Conservation (phyloP, 2,113 vertebrate genomes). For the Trinectes maculatus region DNA sequence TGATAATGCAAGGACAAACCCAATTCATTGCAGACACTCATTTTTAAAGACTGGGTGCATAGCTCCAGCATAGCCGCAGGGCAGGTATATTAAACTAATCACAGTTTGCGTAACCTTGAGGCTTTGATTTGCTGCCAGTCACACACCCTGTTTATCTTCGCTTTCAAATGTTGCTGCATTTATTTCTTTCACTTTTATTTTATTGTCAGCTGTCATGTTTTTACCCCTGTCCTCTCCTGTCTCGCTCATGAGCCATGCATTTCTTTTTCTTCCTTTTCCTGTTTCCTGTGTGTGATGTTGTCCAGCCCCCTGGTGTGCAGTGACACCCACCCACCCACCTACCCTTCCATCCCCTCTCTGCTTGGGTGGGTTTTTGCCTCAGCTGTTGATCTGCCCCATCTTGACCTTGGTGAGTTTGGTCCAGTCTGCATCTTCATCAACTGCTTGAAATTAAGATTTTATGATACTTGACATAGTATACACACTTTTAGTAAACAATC, state of each 20-base stretch:
- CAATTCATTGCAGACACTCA: constrained; percentile 26
- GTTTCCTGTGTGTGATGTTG: constrained; percentile 46
- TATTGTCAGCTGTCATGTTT: constrained; percentile 44
- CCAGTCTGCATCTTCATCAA: constrained; percentile 42
- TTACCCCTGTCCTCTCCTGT: constrained; percentile 39
- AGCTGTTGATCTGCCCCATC: constrained; percentile 48
- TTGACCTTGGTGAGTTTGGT: constrained; percentile 69
- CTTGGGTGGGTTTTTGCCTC: constrained; percentile 50
- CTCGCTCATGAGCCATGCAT: constrained; percentile 48
- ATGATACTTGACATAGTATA: background rate
- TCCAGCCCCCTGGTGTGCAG: constrained; percentile 58
- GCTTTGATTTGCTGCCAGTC: constrained; percentile 45
- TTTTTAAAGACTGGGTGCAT: constrained; percentile 32
- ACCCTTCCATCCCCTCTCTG: constrained; percentile 23
- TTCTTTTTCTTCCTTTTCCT: constrained; percentile 43
- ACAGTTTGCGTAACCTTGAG: constrained; percentile 23
- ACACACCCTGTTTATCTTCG: constrained; percentile 34
- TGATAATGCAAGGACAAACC: constrained; percentile 39
- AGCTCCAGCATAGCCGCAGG: background rate
- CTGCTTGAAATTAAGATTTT: background rate
- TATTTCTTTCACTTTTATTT: constrained; percentile 35
- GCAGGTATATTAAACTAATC: constrained; percentile 31
- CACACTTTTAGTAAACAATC: background rate
- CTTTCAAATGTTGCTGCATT: constrained; percentile 40
- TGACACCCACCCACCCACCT: constrained; percentile 28